These are phyloP conservation scores for Lucilia cuprina DNA, from an alignment of 1,140 invertebrate species.

Conservation along the genomic window DNA sequence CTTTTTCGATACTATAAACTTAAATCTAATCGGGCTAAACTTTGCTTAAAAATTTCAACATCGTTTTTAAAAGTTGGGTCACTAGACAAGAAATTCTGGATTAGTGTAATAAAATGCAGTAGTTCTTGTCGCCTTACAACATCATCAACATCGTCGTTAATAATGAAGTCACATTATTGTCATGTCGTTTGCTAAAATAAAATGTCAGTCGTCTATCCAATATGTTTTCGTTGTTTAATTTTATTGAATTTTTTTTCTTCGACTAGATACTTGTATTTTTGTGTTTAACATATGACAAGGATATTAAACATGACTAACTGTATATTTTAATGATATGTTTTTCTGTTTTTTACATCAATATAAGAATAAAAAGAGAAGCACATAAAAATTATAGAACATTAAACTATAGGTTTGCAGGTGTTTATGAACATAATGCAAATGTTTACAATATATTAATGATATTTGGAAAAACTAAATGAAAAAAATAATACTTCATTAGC, in stretches of 20 bases:
- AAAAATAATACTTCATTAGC: no score
- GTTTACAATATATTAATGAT: no score
- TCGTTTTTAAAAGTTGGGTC: no score
- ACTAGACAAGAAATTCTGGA: no score
- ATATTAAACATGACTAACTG: conserved; percentile 23
- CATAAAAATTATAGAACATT: neutral
- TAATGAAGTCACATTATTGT: conserved; percentile 30
- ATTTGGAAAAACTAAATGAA: no score
- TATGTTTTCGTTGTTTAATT: conserved; percentile 16
- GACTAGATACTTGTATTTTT: neutral
- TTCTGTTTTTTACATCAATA: neutral
- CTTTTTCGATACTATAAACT: no score
- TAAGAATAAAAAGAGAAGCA: neutral
- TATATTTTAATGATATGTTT: neutral
- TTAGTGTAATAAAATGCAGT: no score
- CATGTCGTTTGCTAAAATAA: conserved; percentile 11
- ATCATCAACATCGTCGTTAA: neutral
- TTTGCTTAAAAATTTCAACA: no score
- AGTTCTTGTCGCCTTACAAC: no score
- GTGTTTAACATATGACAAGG: conserved; percentile 26
- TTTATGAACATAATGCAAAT: no score
- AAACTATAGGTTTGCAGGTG: no score
- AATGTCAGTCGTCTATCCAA: conserved; percentile 19
- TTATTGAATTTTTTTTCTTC: neutral
- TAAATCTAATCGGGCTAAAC: no score